Base-by-base conservation (phyloP, 2,888 invertebrate genomes). In the Apamea sordens region DNA sequence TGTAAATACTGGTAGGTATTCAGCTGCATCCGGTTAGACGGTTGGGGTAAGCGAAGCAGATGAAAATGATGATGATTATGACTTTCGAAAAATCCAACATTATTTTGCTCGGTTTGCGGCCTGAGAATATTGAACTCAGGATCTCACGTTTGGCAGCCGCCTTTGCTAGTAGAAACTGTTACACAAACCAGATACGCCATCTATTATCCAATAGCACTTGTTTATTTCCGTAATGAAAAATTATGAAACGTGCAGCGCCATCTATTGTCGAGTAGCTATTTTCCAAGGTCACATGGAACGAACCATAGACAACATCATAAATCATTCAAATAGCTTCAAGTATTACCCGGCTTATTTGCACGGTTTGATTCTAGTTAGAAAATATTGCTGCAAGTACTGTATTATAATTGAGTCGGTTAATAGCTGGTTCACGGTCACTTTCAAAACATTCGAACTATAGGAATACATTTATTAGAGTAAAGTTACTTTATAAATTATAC, bases 241-340 rank as follows among this genome's bases (percentile, higher is more conserved):
- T 28, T 65, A n/a, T 68, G 18, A 24, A 63, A 74, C 70, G 6
- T 21, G 2, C 11, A 79, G 6, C 59, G 92, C 80, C 92, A 93
- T 92, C 94, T 94, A 90, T 84, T 81, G 83, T 44, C 18, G 75
- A 91, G 76, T 92, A 92, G 93, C 24, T 21, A 73, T 83, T 87
- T 71, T 78, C 80, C 92, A 93, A 93, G 93, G 93, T 94, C 93
- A 93, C 92, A 93, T 93, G 93, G 83, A 92, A 80, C 36, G 63
- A 86, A 89, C 82, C 94, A 94, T 93, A 94, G 93, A 94, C 92
- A 92, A 92, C 77, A 50, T 73, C 76, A 83, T 87, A 86, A 83
- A 89, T 89, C 90, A 91, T 86, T 88, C 80, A 65, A 83, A 63
- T 85, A 53, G 15, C 41, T 77, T 67, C 59, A 68, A 79, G 44